phyloP scores from a whole-genome alignment of 1,140 invertebrate species.

The Micrasema longulum region DNA sequence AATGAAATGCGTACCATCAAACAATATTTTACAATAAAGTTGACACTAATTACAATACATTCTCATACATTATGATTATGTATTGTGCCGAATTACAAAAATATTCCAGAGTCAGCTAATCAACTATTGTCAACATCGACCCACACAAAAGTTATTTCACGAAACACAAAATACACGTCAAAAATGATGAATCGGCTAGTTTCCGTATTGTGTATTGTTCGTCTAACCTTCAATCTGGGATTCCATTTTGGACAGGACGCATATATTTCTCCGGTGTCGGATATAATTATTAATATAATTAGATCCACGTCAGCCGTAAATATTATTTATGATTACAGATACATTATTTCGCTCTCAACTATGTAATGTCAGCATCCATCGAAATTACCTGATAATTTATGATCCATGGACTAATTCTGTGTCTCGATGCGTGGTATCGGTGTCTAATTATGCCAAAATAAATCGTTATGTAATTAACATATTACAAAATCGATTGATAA shows the following conservation, averaged over 20 bases:
- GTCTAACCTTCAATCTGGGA: conserved; percentile 17
- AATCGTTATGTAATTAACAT: too few relatives aligned
- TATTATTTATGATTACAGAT: conserved; percentile 26
- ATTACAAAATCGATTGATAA: too few relatives aligned
- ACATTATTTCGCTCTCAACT: conserved; percentile 7
- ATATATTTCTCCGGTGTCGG: conserved; percentile 27
- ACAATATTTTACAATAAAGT: conserved; percentile 15
- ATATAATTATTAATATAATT: conserved; percentile 36
- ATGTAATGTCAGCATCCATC: conserved; percentile 18
- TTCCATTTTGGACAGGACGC: conserved; percentile 20
- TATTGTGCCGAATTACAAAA: conserved; percentile 27
- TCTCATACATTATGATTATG: conserved; percentile 18
- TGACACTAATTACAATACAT: conserved; percentile 31
- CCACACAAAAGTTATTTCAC: conserved; percentile 36
- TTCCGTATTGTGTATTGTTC: conserved; percentile 27
- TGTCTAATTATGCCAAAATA: too few relatives aligned
- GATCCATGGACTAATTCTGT: too few relatives aligned
- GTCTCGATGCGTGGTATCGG: too few relatives aligned
- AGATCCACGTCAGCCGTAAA: conserved; percentile 24
- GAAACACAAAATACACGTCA: conserved; percentile 33
- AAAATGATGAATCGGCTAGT: conserved; percentile 36
- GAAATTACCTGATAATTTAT: conserved; percentile 23
- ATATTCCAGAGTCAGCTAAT: conserved; percentile 25
- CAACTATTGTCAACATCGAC: conserved; percentile 39
- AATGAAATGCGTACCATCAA: background rate